phyloP scores from a whole-genome alignment of 2,113 vertebrate species.

The Alligator sinensis region DNA sequence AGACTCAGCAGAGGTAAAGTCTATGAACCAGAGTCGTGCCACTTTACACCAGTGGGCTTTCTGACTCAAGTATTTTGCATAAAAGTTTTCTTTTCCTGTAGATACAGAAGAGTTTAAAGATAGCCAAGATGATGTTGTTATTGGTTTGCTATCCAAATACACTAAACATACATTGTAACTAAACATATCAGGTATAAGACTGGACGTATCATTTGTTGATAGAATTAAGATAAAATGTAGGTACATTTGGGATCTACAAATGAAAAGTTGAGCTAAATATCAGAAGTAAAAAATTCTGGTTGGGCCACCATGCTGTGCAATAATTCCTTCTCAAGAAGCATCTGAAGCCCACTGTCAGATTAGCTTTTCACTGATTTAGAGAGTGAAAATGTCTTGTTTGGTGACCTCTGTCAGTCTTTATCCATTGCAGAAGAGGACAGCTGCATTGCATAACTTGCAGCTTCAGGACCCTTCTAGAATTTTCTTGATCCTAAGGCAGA shows the following conservation, averaged over 20 bases:
- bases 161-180: not conserved
- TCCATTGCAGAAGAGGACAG: not conserved
- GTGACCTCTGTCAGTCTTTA: not conserved
- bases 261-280: not conserved
- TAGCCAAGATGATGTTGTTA: not conserved
- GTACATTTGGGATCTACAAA: not conserved
- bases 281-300: not conserved
- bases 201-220: not conserved
- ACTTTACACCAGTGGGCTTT: not conserved
- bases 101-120: not conserved
- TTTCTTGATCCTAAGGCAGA: not conserved
- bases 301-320: not conserved
- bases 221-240: not conserved
- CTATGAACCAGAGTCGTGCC: not conserved
- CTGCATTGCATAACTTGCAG: rapidly evolving
- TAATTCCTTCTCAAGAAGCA: not conserved
- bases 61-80: not conserved
- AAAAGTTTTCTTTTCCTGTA: not conserved
- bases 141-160: not conserved
- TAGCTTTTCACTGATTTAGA: too few relatives aligned
- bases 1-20: not conserved
- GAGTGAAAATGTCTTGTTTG: too few relatives aligned
- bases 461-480: not conserved
- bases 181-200: not conserved
- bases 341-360: not conserved